Evolutionary conservation across 2,113 vertebrate species (phyloP), one percentile per base, ranked within the genome.

Genomic region (Stigmatopora nigra): DNA sequence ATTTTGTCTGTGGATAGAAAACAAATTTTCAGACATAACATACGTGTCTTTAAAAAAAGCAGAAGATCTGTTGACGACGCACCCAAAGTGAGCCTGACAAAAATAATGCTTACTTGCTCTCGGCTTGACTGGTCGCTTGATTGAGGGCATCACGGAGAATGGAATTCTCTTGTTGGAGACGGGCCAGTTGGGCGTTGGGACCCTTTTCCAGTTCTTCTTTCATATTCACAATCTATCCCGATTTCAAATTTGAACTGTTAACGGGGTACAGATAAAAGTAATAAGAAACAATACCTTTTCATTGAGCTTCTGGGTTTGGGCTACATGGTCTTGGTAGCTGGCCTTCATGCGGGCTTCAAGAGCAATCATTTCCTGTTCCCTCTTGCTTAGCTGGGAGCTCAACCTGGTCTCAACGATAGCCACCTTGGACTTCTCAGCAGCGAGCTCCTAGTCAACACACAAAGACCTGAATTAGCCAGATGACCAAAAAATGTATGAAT

Each of bases 181-280:
- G 92, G 57, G 93, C 92, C 51, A 96, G 88, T 77, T 97, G 95
- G 0, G 93, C 92, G 70, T 91, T 95, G 63, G 95, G 93, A 6
- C 94, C 94, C 0, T 96, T 97, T 77, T 98, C 95, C 72, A 98
- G 87, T 82, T 98, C 94, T 4, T 98, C 94, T 88, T 98, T 94
- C 58, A 98, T 91, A 12, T 79, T 87, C 3, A 90, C 82, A 61
- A 96, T 87, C 95, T 98, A 84, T 47, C 15, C 63, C 10, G 3
- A 46, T 59, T 56, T 64, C 2, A n/a, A 35, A 25, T 2, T 5
- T 31, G 35, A 0, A 25, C 7, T 52, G 73, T 17, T 3, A 72
- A 51, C 31, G 70, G 38, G 53, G 35, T 47, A 7, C 0, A 8
- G 38, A 19, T 20, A 20, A 70, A 48, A 36, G 59, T 51, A 5